Evolutionary conservation across 2,797 vertebrate species (phyloP).

Genomic region (Silurus lanzhouensis): DNA sequence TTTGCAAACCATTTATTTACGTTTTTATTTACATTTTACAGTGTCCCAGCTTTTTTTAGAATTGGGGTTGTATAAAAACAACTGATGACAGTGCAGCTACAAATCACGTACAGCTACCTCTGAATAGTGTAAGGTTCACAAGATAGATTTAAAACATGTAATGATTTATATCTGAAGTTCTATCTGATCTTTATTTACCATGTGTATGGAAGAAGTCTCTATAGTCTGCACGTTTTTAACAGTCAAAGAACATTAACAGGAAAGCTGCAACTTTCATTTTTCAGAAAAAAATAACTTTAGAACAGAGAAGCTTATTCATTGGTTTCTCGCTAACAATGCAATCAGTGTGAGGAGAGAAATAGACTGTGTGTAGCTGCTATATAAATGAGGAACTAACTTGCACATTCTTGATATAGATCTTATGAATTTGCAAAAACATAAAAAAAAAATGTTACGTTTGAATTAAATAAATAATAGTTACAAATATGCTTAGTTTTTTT

Average conservation of each 20-base stretch:
- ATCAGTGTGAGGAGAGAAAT: neutral
- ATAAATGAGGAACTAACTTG: neutral
- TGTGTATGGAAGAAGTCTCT: neutral
- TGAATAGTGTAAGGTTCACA: neutral
- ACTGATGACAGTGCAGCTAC: neutral
- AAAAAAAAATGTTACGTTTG: neutral
- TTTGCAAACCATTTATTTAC: no score
- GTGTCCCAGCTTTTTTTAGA: no score
- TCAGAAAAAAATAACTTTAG: neutral
- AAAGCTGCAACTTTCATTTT: neutral
- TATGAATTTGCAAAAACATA: neutral
- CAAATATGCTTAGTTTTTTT: neutral
- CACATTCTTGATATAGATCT: neutral
- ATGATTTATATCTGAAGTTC: neutral
- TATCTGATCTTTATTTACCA: neutral
- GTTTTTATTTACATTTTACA: no score
- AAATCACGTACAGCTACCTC: neutral
- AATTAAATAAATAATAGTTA: neutral
- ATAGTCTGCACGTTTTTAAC: neutral
- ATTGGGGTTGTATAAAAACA: neutral
- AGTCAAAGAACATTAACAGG: neutral
- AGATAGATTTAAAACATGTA: neutral
- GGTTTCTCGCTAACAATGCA: neutral
- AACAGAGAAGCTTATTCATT: neutral
- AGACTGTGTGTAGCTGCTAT: neutral